Base-by-base conservation (phyloP, 1,140 invertebrate genomes). In the Yoshiicerus persimilis region DNA sequence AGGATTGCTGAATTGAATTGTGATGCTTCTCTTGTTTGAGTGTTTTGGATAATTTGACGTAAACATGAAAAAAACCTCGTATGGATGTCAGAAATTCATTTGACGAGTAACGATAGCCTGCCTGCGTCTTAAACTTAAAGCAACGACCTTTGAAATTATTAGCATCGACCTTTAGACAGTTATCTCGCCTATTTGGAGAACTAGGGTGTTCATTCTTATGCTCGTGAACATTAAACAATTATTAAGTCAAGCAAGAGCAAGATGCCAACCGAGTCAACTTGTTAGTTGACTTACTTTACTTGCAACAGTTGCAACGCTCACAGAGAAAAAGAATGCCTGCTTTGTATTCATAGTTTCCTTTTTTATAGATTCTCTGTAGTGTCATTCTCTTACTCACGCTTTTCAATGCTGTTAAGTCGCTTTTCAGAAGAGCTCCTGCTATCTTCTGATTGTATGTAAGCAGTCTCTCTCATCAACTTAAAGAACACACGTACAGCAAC, bases 231-330 rank as follows among this genome's bases (percentile, higher is more conserved):
- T 56, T 16, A 56, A 56, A 56, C 47, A 56, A 56, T 56, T 56
- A n/a, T n/a, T n/a, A n/a, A n/a, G n/a, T n/a, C n/a, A n/a, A n/a
- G n/a, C n/a, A 56, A 56, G 8, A 56, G 47, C 47, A 56, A 56
- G 47, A 56, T 56, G 47, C 47, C 47, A 5, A 56, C 47, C n/a
- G 47, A 56, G 47, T 56, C n/a, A 56, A 70, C 66, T 30, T 30
- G 66, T 70, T 70, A 70, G 66, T 70, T 70, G 66, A 70, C 66
- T 70, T 70, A 70, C 66, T 70, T 70, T 70, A 70, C 66, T 70
- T 70, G 16, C 20, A 56, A 16, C 47, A 1, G 20, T 56, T 56
- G 47, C 47, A n/a, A n/a, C 5, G 47, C n/a, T n/a, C n/a, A n/a
- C n/a, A n/a, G n/a, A n/a, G n/a, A n/a, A n/a, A 56, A 56, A n/a